Evolutionary conservation across 2,888 invertebrate genomes (phyloP).

Genomic region (Philonicus albiceps): DNA sequence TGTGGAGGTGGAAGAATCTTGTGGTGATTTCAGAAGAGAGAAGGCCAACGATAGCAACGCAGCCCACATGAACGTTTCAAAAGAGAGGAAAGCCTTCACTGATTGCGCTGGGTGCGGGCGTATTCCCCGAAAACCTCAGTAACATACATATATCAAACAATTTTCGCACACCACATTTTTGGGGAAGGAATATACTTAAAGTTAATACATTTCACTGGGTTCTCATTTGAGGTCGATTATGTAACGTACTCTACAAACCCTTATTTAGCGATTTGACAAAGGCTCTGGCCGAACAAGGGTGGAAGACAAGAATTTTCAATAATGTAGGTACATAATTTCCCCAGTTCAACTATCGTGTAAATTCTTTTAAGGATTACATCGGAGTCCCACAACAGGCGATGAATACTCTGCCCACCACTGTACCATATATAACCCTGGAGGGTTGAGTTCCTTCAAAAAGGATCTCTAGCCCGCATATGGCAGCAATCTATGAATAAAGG

Average conservation of each 20-base stretch:
- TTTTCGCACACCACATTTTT: not conserved
- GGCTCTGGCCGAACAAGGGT: not conserved
- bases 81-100: not conserved
- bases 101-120: not conserved
- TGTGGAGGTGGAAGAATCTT: not conserved
- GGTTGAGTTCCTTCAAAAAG: not conserved
- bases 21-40: not conserved
- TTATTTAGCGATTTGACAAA: constrained; percentile 18
- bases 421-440: not conserved
- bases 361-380: constrained; percentile 36
- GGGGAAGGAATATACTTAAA: not conserved
- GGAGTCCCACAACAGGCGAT: constrained; percentile 30
- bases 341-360: constrained; percentile 30
- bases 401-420: not conserved
- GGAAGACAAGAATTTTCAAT: constrained; percentile 33
- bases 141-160: constrained; percentile 16
- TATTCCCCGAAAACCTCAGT: not conserved
- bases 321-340: constrained; percentile 25
- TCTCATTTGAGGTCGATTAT: not conserved
- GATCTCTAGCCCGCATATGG: not conserved
- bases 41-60: not conserved
- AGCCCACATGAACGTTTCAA: not conserved
- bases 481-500: constrained; percentile 40
- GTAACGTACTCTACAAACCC: not conserved
- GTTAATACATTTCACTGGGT: not conserved